phyloP scores from a whole-genome alignment of 1,140 invertebrate genomes.

The Rhizoglyphus robini region DNA sequence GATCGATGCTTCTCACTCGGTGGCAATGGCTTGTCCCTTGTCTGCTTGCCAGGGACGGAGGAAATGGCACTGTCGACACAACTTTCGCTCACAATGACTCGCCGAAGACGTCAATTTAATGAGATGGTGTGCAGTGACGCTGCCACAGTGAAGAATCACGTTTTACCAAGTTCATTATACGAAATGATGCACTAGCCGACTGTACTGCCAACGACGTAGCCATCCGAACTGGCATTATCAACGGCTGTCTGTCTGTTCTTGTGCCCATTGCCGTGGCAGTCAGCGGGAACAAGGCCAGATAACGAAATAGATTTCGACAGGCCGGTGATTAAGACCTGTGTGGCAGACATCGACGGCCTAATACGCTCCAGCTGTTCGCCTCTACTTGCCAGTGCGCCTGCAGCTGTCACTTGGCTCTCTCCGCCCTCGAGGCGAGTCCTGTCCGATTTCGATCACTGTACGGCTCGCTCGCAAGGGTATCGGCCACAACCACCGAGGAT shows the following conservation, averaged over 20 bases:
- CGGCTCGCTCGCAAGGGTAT: background rate
- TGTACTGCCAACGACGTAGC: background rate
- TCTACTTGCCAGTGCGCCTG: background rate
- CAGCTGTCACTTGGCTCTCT: background rate
- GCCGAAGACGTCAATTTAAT: background rate
- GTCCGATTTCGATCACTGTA: background rate
- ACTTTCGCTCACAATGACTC: background rate
- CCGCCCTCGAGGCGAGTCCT: background rate
- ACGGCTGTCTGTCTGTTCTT: background rate
- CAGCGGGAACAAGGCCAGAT: background rate
- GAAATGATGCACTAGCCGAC: background rate
- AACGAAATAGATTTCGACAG: background rate
- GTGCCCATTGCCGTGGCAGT: background rate
- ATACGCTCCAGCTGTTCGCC: background rate
- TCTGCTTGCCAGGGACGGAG: too few species aligned
- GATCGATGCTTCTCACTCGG: background rate
- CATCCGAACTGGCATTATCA: background rate
- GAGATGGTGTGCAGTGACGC: background rate
- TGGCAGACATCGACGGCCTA: background rate
- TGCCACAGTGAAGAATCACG: background rate
- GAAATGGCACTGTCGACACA: background rate
- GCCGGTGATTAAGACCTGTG: background rate
- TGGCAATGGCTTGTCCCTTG: background rate
- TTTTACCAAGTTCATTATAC: background rate
- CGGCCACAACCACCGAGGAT: background rate